Conservation (phyloP, 2,888 invertebrate species). For the Lasioglossum lativentre region DNA sequence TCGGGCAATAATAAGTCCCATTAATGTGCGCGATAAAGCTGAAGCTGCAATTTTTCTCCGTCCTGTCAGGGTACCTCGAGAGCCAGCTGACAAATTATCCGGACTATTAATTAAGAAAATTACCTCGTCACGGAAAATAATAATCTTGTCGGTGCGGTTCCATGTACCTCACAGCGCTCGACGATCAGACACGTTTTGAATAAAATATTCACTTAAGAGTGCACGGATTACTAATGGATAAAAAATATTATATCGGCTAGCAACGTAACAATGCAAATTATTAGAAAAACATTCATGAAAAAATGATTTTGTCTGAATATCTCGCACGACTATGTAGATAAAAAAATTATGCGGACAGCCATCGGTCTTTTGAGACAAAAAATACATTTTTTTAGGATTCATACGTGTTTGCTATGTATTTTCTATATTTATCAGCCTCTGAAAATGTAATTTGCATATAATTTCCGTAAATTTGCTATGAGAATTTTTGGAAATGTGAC, state of each 20-base stretch:
- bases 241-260: background rate
- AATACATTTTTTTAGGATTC: background rate
- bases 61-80: slow-evolving; percentile 8
- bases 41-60: slow-evolving; percentile 43
- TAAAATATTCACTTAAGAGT: background rate
- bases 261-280: background rate
- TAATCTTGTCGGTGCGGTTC: slow-evolving; percentile 30
- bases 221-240: background rate
- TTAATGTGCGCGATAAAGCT: slow-evolving; percentile 52
- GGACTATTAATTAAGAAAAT: slow-evolving; percentile 52
- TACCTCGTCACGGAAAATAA: slow-evolving; percentile 46
- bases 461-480: background rate
- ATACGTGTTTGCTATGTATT: background rate
- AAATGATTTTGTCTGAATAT: background rate
- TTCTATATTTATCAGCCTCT: background rate
- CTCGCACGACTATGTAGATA: too few species aligned
- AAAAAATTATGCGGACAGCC: too few species aligned
- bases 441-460: background rate
- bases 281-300: background rate
- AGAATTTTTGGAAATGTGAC: background rate
- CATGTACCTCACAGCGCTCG: background rate
- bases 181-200: background rate
- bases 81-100: slow-evolving; percentile 46
- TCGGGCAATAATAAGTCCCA: slow-evolving; percentile 59
- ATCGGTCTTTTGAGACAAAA: background rate